Percentiles rank a stretch among this genome's conserved stretches.
Evolutionary conservation across 2,113 vertebrate genomes (phyloP).

Genomic region (Siphamia tubifer): DNA sequence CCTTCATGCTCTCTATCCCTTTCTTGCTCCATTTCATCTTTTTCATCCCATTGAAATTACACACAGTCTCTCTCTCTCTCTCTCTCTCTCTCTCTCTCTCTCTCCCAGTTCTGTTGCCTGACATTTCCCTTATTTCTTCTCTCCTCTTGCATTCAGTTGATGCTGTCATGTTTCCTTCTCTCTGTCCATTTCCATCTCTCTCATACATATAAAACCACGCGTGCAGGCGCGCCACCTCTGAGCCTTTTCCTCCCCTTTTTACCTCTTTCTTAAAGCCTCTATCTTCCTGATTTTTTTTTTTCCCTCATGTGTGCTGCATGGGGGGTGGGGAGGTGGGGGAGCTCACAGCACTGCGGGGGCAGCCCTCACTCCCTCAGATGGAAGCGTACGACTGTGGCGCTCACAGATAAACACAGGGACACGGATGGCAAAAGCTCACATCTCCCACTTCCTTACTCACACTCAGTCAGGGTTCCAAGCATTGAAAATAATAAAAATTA

Average conservation of each 20-base stretch:
- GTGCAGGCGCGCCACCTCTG: not conserved
- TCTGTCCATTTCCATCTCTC: not conserved
- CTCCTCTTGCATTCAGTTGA: not conserved
- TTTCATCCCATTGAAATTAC: slow-evolving; percentile 31
- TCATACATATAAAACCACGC: not conserved
- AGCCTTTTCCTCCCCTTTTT: not conserved
- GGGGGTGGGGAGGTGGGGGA: too few species aligned
- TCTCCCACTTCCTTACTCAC: slow-evolving; percentile 41
- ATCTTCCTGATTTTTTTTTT: slow-evolving; percentile 14
- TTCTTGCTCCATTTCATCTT: slow-evolving; percentile 8
- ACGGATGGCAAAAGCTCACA: slow-evolving; percentile 37
- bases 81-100: not conserved
- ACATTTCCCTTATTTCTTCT: not conserved
- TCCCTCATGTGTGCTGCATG: slow-evolving; percentile 35
- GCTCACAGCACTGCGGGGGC: slow-evolving; percentile 45
- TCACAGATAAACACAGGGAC: slow-evolving; percentile 52
- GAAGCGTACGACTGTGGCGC: slow-evolving; percentile 42
- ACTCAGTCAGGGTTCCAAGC: slow-evolving; percentile 47
- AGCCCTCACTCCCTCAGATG: slow-evolving; percentile 47
- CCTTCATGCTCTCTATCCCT: not conserved
- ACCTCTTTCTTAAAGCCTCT: not conserved
- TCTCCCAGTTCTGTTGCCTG: not conserved
- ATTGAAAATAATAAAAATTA: not conserved
- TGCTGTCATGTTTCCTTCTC: not conserved
- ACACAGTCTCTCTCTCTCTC: not conserved